These are phyloP conservation scores for Salmo trutta DNA, from an alignment of 2,797 vertebrate species.

Conservation along the genomic window DNA sequence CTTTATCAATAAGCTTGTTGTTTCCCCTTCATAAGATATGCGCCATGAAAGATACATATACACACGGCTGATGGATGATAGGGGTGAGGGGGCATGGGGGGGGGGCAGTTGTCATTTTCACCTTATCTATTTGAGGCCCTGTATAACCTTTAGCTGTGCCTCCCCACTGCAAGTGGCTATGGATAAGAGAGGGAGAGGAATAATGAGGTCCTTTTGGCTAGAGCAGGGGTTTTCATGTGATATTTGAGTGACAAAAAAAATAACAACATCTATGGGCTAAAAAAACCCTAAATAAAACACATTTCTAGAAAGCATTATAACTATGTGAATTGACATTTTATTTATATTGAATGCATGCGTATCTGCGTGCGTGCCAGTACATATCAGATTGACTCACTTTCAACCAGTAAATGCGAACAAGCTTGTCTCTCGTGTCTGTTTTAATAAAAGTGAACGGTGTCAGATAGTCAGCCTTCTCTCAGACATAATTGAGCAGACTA, in stretches of 20 bases:
- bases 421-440: neutral
- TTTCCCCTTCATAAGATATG: slow-evolving; percentile 5
- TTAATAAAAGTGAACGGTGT: neutral
- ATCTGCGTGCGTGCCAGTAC: neutral
- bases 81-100: slow-evolving; percentile 3
- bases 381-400: neutral
- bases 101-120: slow-evolving; percentile 39
- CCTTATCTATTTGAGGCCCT: slow-evolving; percentile 37
- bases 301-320: no score
- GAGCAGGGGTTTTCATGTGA: no score
- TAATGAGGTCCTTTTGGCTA: neutral
- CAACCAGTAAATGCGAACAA: neutral
- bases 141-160: slow-evolving; percentile 21
- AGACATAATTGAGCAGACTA: neutral
- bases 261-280: no score
- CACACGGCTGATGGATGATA: neutral
- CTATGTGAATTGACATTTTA: no score
- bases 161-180: neutral
- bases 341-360: neutral
- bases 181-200: neutral
- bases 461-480: neutral
- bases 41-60: slow-evolving; percentile 19
- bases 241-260: no score
- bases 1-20: neutral
- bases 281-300: no score